Base-by-base conservation (phyloP, 1,140 invertebrate genomes). In the Drosophila prosaltans region DNA sequence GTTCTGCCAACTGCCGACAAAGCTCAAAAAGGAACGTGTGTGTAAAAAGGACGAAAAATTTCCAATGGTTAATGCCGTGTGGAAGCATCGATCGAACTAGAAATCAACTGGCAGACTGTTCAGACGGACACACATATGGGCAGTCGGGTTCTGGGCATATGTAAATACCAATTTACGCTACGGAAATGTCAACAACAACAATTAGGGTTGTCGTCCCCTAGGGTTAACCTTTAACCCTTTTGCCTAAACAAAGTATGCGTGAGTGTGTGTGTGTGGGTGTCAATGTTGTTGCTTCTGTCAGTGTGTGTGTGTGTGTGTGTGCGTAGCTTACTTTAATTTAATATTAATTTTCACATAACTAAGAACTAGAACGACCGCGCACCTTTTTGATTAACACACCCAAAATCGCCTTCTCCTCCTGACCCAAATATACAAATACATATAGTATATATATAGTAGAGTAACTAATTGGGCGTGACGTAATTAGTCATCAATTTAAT, bases 101-200 rank as follows among this genome's bases (percentile, higher is more conserved):
- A 11, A 70, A 57, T 55, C 65, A 28, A 36, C 16, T n/a, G 30
- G 30, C 21, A 40, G 48, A 43, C 69, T 2, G 32, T 80, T 21
- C 21, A 40, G 48, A 43, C 69, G 32, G 32, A 84, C 45, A 45
- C 5, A 51, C 45, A 72, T 63, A 64, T 62, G 65, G 82, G 45
- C 28, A 63, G 62, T 69, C 45, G 21, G 63, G 77, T 69, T 72
- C 69, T 63, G 74, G 69, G 30, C 83, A 89, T 88, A 88, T 88
- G 83, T 89, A 88, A 89, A 88, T 88, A 88, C 74, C 84, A 89
- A 88, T 88, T 88, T 89, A 83, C 84, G 77, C 74, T 89, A 65
- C 73, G 83, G 75, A 78, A 80, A 84, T 84, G 84, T 89, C 83
- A 88, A 83, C 84, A 86, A 59, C 77, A 67, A 75, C 84, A 70